Base-by-base conservation (phyloP, 2,797 vertebrate species). In the Ptychobarbus kaznakovi region DNA sequence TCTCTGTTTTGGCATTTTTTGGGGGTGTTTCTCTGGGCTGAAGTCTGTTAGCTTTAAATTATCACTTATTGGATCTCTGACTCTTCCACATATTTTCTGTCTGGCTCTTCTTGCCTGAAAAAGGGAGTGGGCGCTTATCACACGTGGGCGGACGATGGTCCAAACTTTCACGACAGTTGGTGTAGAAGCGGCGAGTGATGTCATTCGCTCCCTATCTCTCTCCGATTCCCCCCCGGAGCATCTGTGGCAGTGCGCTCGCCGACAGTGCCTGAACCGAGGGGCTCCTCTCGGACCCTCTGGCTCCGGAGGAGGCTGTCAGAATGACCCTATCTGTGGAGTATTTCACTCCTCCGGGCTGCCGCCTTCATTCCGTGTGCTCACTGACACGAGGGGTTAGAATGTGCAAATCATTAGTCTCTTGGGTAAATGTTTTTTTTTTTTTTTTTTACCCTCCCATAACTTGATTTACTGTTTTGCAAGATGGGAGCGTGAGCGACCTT, bases 101-200 rank as follows among this genome's bases (percentile, higher is more conserved):
- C 89, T 87, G 88, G 91, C 92, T 35, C 80, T 89, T 86, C 80
- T 87, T 68, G 70, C 77, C 73, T 81, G 42, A 58, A 86, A 70
- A 76, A 91, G 92, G 91, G 92, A 93, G 90, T 91, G 86, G 86
- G 88, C 73, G 86, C 85, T 93, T 95, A 87, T 93, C 93, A 90
- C 87, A 66, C 51, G 68, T 61, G 89, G 86, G 89, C 92, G 89
- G 92, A 91, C 82, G 88, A 89, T 89, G 88, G 91, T 93, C 93
- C 94, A 93, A 91, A 91, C 93, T 92, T 96, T 96, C 94, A 92
- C 94, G 94, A 95, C 90, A 93, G 92, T 95, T 94, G 84, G 63
- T 84, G 89, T 93, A 93, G 91, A 91, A 84, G 85, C 90, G 87
- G 77, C 76, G 89, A 88, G 92, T 96, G 95, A 96, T 95, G 92